Conservation (phyloP, 2,888 invertebrate genomes). For the Nemoura dubitans region DNA sequence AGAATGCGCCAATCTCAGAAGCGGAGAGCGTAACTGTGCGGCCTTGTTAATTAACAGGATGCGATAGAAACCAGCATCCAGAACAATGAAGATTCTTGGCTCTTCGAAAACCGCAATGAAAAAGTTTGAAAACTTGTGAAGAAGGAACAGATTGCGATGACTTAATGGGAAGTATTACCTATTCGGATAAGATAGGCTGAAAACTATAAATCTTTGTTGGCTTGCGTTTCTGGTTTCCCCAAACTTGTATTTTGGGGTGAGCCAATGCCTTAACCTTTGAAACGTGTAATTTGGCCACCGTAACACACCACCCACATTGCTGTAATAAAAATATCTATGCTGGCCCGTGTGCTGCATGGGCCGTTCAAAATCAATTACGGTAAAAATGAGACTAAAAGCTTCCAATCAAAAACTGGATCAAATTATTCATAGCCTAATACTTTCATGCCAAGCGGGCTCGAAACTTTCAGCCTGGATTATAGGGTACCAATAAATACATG, state of each 20-base stretch:
- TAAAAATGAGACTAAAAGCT: not conserved
- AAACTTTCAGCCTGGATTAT: not conserved
- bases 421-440: not conserved
- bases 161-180: not conserved
- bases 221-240: not conserved
- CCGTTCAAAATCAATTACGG: not conserved
- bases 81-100: not conserved
- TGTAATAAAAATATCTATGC: not conserved
- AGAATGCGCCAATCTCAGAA: not conserved
- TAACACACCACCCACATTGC: no score
- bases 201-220: not conserved
- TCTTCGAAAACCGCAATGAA: not conserved
- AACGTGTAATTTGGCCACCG: not conserved
- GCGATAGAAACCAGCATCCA: not conserved
- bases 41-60: not conserved
- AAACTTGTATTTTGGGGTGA: not conserved
- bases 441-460: not conserved
- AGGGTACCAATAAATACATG: not conserved
- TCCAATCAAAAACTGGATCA: not conserved
- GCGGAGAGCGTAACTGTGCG: not conserved
- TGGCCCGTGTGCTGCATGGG: not conserved
- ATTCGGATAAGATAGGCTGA: not conserved
- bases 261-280: not conserved
- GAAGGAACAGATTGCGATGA: slow-evolving; percentile 5
- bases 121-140: slow-evolving; percentile 7